phyloP scores from a whole-genome alignment of 2,113 vertebrate genomes.

The Zosterops hypoxanthus region DNA sequence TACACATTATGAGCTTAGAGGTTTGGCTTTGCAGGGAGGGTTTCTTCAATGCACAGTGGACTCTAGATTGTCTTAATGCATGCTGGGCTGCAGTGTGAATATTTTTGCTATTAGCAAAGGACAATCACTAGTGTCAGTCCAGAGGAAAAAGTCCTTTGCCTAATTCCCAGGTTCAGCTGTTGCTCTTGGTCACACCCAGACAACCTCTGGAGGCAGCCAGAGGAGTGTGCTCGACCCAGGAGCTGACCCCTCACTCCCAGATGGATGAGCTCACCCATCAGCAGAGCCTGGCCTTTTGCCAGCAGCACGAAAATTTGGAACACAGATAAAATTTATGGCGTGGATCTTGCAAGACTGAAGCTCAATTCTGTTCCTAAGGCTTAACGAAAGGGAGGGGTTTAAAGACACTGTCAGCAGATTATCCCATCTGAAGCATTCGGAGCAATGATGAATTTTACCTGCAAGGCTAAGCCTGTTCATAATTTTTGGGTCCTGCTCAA shows the following conservation, averaged over 20 bases:
- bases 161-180: background rate
- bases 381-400: background rate
- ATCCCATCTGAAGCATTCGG: background rate
- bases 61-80: background rate
- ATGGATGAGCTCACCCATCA: background rate
- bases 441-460: background rate
- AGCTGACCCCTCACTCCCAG: background rate
- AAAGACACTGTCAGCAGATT: background rate
- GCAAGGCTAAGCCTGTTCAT: background rate
- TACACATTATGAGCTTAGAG: background rate
- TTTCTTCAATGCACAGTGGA: background rate
- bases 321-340: background rate
- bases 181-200: background rate
- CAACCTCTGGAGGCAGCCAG: accelerated
- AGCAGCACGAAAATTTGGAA: background rate
- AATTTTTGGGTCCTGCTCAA: background rate
- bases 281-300: background rate
- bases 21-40: background rate
- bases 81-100: background rate
- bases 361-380: background rate
- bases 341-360: background rate
- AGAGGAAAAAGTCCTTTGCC: background rate
- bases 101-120: background rate
- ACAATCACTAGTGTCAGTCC: background rate
- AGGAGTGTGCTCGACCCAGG: accelerated